Evolutionary conservation across 1,140 invertebrate genomes (phyloP).

Genomic region (Hyles vespertilio): DNA sequence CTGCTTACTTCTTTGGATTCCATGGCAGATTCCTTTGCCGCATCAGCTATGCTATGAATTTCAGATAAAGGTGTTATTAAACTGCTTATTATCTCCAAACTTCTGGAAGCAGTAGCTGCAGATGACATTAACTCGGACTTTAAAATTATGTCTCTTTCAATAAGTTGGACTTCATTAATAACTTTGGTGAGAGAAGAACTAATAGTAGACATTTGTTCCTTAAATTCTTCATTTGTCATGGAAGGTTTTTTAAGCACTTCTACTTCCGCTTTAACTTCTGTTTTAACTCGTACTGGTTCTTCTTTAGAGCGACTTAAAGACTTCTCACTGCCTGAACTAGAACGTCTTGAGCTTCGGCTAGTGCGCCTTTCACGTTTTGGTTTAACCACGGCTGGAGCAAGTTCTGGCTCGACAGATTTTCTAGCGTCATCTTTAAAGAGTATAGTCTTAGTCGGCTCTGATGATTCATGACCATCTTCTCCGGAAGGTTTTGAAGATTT

Average conservation of each 20-base stretch:
- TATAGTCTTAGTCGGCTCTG: conserved; percentile 46
- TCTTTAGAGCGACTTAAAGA: conserved; percentile 52
- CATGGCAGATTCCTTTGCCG: conserved; percentile 53
- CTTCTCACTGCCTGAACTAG: conserved; percentile 67
- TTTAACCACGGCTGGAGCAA: conserved; percentile 47
- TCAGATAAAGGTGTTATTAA: conserved; percentile 79
- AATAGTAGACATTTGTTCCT: conserved; percentile 33
- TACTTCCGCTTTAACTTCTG: conserved; percentile 22
- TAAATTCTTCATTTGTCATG: conserved; percentile 34
- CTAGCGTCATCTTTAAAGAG: conserved; percentile 54
- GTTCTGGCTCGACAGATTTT: conserved; percentile 29
- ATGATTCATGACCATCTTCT: conserved; percentile 45
- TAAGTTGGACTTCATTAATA: conserved; percentile 71
- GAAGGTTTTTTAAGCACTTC: conserved; percentile 14
- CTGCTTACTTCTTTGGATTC: conserved; percentile 62
- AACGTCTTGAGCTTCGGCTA: conserved; percentile 62
- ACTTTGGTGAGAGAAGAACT: conserved; percentile 40
- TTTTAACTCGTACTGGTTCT: conserved; percentile 37
- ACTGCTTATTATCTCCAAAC: conserved; percentile 79
- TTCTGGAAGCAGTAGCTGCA: conserved; percentile 77
- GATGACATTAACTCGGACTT: conserved; percentile 80
- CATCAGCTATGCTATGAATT: conserved; percentile 78
- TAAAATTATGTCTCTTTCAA: conserved; percentile 78
- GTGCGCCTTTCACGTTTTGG: conserved; percentile 47
- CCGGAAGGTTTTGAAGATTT: conserved; percentile 46